These are phyloP conservation scores for Centropyge bicolor DNA, from an alignment of 2,797 vertebrate genomes.

Conservation along the genomic window DNA sequence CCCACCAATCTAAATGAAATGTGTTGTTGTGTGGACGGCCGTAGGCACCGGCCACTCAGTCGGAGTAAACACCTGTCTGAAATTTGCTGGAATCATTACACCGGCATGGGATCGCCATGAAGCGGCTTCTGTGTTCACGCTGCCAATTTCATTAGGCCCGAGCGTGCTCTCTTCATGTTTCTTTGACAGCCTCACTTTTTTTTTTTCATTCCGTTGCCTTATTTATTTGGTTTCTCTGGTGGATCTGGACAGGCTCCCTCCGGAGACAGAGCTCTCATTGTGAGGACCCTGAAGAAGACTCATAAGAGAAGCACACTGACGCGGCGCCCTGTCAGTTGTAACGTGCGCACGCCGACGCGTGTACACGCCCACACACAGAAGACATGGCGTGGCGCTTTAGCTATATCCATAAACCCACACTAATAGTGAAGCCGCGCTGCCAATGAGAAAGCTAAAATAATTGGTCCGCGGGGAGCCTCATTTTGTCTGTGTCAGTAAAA, in stretches of 20 bases:
- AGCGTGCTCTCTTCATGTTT: slow-evolving; percentile 45
- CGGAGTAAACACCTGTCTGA: slow-evolving; percentile 72
- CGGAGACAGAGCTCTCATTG: slow-evolving; percentile 62
- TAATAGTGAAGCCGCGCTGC: slow-evolving; percentile 55
- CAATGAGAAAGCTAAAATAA: slow-evolving; percentile 79
- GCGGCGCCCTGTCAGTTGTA: slow-evolving; percentile 37
- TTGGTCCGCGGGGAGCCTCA: slow-evolving; percentile 75
- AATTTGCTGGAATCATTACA: slow-evolving; percentile 71
- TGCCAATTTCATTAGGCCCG: slow-evolving; percentile 70
- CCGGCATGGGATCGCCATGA: slow-evolving; percentile 54
- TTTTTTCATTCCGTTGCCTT: slow-evolving; percentile 28
- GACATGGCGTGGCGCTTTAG: slow-evolving; percentile 60
- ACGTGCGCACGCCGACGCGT: slow-evolving; percentile 6
- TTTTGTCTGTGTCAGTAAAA: slow-evolving; percentile 78
- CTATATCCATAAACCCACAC: slow-evolving; percentile 57
- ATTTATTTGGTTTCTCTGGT: slow-evolving; percentile 55
- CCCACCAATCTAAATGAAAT: slow-evolving; percentile 70
- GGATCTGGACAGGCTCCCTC: slow-evolving; percentile 52
- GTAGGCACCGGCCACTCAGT: slow-evolving; percentile 59
- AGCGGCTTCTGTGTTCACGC: slow-evolving; percentile 45
- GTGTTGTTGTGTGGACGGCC: slow-evolving; percentile 60
- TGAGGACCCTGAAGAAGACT: slow-evolving; percentile 57
- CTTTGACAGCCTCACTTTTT: slow-evolving; percentile 41
- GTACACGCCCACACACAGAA: slow-evolving; percentile 18
- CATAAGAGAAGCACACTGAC: slow-evolving; percentile 37